A percentile compares a stretch with the other conserved stretches of the same genome.
phyloP scores from a whole-genome alignment of 1,140 invertebrate genomes.

The Zeugodacus cucurbitae region DNA sequence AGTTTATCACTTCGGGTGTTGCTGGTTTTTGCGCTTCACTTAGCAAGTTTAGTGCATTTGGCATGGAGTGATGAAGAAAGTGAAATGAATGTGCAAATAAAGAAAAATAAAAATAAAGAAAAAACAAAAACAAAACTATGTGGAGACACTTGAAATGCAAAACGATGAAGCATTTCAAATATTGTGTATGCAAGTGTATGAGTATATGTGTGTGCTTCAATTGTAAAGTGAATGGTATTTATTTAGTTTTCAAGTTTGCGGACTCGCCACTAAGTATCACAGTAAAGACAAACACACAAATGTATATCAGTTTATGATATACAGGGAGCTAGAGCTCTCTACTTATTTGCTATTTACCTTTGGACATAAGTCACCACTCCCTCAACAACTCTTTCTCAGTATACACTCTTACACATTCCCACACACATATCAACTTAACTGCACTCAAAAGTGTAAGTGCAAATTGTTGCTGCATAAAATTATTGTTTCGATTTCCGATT shows the following conservation, averaged over 20 bases:
- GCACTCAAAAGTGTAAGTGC: not conserved
- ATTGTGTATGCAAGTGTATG: not conserved
- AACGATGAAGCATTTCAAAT: not conserved
- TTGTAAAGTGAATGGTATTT: too few species aligned
- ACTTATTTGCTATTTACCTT: not conserved
- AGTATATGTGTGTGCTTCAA: not conserved
- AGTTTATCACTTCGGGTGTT: constrained; percentile 7
- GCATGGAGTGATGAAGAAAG: not conserved
- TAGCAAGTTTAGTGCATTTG: not conserved
- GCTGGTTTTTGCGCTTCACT: constrained; percentile 3
- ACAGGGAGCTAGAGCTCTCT: not conserved
- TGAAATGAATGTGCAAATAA: not conserved
- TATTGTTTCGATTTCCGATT: not conserved
- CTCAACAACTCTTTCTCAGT: not conserved
- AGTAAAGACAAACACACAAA: not conserved
- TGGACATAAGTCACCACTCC: not conserved
- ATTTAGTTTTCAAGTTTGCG: too few species aligned
- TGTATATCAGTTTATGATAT: too few species aligned
- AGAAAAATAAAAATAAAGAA: not conserved
- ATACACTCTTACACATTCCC: not conserved
- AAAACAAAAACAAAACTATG: not conserved
- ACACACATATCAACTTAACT: too few species aligned
- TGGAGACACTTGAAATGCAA: not conserved
- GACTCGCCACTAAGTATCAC: not conserved
- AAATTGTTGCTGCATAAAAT: not conserved